Conservation (phyloP, 92 coral and sea anemone species). For the Scolanthus callimorphus region DNA sequence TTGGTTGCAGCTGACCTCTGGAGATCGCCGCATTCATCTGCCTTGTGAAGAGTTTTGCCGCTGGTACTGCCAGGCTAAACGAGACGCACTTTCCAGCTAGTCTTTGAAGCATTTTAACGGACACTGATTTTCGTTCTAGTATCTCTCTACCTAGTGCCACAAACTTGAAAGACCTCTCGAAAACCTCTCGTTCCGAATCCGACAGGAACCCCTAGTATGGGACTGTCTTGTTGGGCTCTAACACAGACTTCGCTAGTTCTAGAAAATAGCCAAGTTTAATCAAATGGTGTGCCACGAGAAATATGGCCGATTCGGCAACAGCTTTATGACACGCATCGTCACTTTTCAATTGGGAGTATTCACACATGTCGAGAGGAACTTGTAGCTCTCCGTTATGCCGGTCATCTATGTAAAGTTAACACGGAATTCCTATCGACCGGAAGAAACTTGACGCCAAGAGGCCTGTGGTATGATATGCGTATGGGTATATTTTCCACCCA, state of each 20-base stretch:
- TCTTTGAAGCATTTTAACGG: constrained; percentile 36
- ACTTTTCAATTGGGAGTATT: constrained; percentile 7
- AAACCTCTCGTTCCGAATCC: constrained; percentile 29
- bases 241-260: constrained; percentile 20
- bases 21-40: constrained; percentile 48
- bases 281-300: constrained; percentile 22
- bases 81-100: constrained; percentile 34
- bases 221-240: constrained; percentile 10
- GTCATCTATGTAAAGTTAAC: constrained; percentile 35
- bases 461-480: constrained; percentile 44
- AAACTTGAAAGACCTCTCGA: constrained; percentile 29
- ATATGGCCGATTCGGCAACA: constrained; percentile 26
- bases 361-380: constrained; percentile 20
- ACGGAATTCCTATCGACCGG: constrained; percentile 31
- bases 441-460: constrained; percentile 33
- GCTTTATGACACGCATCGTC: constrained; percentile 7
- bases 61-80: too few species aligned
- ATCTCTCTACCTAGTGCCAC: constrained; percentile 5
- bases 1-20: constrained; percentile 10
- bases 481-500: constrained; percentile 42
- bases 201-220: constrained; percentile 33
- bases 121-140: background rate
- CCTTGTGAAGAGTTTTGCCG: constrained; percentile 33
- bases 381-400: constrained; percentile 35
- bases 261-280: constrained; percentile 30